Conservation (phyloP, 2,888 invertebrate genomes). For the Harpagoxenus sublaevis region DNA sequence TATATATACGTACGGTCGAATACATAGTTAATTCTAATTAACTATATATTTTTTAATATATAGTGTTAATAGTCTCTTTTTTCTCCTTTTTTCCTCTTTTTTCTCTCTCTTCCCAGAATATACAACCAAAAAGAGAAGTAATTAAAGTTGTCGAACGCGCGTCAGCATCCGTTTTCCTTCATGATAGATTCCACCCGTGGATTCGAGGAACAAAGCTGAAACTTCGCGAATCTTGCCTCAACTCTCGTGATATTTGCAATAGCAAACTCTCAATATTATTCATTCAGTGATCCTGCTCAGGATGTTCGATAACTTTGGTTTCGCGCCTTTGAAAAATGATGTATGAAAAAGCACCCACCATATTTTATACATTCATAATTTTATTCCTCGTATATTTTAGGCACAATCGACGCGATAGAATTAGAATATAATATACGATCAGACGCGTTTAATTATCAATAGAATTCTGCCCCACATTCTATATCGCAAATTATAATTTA, state of each 20-base stretch:
- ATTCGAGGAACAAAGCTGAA: background rate
- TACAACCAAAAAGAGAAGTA: constrained; percentile 12
- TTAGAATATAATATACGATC: background rate
- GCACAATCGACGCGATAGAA: background rate
- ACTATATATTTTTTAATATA: no score
- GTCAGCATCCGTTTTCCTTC: background rate
- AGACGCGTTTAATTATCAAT: background rate
- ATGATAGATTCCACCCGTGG: background rate
- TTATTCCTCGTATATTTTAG: background rate
- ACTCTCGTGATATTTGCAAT: background rate
- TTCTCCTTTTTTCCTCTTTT: background rate
- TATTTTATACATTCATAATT: background rate
- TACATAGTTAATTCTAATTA: background rate
- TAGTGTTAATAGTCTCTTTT: background rate
- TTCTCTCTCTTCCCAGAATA: background rate
- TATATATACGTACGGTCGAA: background rate
- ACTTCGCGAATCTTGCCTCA: constrained; percentile 7
- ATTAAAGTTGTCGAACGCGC: constrained; percentile 30
- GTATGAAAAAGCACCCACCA: background rate
- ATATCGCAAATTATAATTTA: constrained; percentile 1
- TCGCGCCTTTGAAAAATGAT: background rate
- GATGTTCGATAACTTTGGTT: background rate
- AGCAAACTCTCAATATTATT: constrained; percentile 1
- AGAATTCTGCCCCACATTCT: background rate
- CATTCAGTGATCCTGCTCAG: background rate